Evolutionary conservation across 2,888 invertebrate species (phyloP).

Genomic region (Dascillus cervinus): DNA sequence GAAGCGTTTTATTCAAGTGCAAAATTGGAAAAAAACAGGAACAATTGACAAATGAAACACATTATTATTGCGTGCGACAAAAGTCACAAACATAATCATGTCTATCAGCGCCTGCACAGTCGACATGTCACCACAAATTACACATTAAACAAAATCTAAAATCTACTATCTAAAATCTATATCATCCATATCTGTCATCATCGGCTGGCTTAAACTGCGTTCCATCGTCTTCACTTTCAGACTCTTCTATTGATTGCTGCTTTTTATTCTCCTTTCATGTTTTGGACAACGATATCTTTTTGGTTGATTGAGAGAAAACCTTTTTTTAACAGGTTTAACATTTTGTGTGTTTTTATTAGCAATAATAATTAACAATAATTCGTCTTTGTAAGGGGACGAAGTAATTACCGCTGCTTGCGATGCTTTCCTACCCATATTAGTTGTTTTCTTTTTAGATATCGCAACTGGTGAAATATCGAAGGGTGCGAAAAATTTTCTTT

Average conservation of each 20-base stretch:
- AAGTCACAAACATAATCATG: conserved; percentile 2
- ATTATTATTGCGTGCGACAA: conserved; percentile 1
- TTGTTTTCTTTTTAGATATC: conserved; percentile 4
- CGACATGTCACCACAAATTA: conserved; percentile 1
- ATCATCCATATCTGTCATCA: too few relatives aligned
- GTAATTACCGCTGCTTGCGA: conserved; percentile 1
- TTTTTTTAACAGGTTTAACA: conserved; percentile 1
- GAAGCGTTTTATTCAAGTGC: conserved; percentile 1
- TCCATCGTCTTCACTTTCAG: conserved; percentile 1
- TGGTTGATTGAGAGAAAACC: neutral
- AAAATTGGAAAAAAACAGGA: conserved; percentile 1
- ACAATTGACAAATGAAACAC: neutral
- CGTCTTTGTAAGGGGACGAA: conserved; percentile 2
- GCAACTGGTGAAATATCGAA: conserved; percentile 1
- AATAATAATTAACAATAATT: neutral
- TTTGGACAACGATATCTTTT: conserved; percentile 1
- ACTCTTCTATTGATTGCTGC: neutral
- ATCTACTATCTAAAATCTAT: too few relatives aligned
- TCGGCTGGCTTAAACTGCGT: too few relatives aligned
- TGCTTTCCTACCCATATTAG: too few relatives aligned
- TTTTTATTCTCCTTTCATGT: neutral
- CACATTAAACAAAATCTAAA: too few relatives aligned
- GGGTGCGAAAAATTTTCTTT: neutral
- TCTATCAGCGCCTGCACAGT: conserved; percentile 2
- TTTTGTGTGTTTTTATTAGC: too few relatives aligned